phyloP scores from a whole-genome alignment of 2,888 invertebrate genomes.

The Formica aserva region DNA sequence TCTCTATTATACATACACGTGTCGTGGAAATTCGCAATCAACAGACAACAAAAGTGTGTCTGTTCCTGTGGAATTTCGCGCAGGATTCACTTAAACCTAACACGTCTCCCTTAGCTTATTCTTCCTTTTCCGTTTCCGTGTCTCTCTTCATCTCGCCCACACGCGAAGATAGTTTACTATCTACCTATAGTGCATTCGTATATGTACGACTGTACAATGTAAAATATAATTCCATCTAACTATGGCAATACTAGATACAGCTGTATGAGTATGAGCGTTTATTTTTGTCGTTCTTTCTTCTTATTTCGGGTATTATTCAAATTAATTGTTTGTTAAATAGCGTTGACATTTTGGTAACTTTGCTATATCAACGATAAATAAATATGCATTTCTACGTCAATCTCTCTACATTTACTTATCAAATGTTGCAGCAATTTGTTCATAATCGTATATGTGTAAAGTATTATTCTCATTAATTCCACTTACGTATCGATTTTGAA shows the following conservation, averaged over 20 bases:
- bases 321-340: constrained; percentile 24
- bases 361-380: constrained; percentile 18
- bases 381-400: constrained; percentile 2
- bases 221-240: constrained; percentile 85
- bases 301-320: constrained; percentile 21
- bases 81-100: constrained; percentile 18
- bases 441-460: background rate
- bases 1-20: constrained; percentile 39
- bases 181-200: constrained; percentile 78
- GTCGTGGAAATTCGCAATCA: constrained; percentile 51
- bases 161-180: constrained; percentile 74
- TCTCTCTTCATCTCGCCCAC: constrained; percentile 29
- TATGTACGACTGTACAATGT: constrained; percentile 84
- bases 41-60: constrained; percentile 59
- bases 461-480: background rate
- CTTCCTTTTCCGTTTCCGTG: background rate
- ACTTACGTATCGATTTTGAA: background rate
- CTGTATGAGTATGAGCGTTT: constrained; percentile 71
- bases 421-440: constrained; percentile 35
- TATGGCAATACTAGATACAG: constrained; percentile 80
- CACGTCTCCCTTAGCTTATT: background rate
- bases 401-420: background rate
- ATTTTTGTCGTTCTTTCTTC: constrained; percentile 56
- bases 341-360: constrained; percentile 24
- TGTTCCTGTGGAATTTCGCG: constrained; percentile 19